phyloP scores from a whole-genome alignment of 2,888 invertebrate genomes.

The Nineta flava region DNA sequence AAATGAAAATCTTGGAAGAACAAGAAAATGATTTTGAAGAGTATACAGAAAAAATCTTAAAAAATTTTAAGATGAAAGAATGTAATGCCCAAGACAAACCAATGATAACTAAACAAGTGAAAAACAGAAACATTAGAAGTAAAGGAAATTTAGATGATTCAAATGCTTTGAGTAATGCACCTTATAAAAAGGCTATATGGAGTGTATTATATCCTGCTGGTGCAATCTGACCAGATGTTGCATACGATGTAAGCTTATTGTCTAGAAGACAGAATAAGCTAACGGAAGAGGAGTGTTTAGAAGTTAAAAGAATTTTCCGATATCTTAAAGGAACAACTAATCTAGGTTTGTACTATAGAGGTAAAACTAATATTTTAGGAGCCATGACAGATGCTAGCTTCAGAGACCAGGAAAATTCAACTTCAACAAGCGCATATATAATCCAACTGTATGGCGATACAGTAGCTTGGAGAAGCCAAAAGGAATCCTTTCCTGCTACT shows the following conservation, averaged over 20 bases:
- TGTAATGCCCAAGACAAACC: slow-evolving; percentile 8
- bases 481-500: slow-evolving; percentile 9
- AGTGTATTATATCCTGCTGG: slow-evolving; percentile 13
- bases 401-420: slow-evolving; percentile 11
- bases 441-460: slow-evolving; percentile 10
- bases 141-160: background rate
- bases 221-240: slow-evolving; percentile 10
- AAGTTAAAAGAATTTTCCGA: slow-evolving; percentile 10
- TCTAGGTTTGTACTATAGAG: slow-evolving; percentile 7
- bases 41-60: slow-evolving; percentile 4
- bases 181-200: slow-evolving; percentile 14
- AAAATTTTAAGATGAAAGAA: background rate
- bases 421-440: slow-evolving; percentile 7
- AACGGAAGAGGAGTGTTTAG: slow-evolving; percentile 7
- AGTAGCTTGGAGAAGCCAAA: slow-evolving; percentile 13
- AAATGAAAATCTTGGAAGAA: slow-evolving; percentile 13
- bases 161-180: slow-evolving; percentile 1
- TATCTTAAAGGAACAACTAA: slow-evolving; percentile 9
- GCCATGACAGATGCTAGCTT: slow-evolving; percentile 14
- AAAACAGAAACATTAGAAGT: slow-evolving; percentile 9
- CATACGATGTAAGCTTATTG: slow-evolving; percentile 9
- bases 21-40: slow-evolving; percentile 13
- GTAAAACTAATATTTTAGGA: slow-evolving; percentile 9
- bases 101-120: slow-evolving; percentile 10
- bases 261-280: slow-evolving; percentile 11